phyloP scores from a whole-genome alignment of 1,140 invertebrate species.

The Muscidifurax raptorellus region DNA sequence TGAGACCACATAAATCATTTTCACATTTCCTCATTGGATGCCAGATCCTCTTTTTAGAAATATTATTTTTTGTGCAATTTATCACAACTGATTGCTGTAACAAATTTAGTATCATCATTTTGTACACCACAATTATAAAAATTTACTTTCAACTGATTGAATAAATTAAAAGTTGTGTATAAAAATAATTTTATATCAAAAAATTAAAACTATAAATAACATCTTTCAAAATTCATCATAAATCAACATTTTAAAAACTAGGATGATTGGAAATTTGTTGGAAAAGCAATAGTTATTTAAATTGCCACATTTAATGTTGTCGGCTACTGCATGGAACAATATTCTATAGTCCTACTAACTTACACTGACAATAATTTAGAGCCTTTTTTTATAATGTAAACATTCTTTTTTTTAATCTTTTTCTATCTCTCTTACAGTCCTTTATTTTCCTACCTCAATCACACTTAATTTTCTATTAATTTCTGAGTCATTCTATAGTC shows the following conservation, averaged over 20 bases:
- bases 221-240: background rate
- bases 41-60: constrained; percentile 15
- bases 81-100: constrained; percentile 11
- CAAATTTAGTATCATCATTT: constrained; percentile 9
- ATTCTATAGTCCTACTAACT: background rate
- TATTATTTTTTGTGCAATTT: constrained; percentile 28
- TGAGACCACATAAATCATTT: background rate
- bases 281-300: background rate
- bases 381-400: background rate
- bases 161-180: background rate
- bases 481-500: constrained; percentile 18
- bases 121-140: background rate
- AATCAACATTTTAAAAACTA: background rate
- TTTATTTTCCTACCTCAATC: constrained; percentile 8
- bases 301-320: background rate
- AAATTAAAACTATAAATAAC: background rate
- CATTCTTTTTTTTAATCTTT: background rate
- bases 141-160: background rate
- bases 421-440: constrained; percentile 1
- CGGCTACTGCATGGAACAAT: background rate
- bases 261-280: background rate
- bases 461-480: constrained; percentile 31
- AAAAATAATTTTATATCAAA: background rate
- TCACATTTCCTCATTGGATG: constrained; percentile 27
- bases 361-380: background rate